Conservation (phyloP, 2,888 invertebrate species). For the Omphaloscelis lunosa region DNA sequence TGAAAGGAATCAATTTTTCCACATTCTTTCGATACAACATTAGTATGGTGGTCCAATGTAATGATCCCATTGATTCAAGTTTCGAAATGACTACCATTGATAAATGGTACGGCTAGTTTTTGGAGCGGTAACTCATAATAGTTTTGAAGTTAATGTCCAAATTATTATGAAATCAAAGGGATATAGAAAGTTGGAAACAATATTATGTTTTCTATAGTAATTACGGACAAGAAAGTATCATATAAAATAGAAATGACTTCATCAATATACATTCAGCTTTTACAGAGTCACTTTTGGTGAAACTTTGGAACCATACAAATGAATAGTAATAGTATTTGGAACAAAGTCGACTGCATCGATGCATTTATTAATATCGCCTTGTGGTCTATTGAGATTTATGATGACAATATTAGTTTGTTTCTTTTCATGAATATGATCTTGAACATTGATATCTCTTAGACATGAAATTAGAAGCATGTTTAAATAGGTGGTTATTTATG, state of each 20-base stretch:
- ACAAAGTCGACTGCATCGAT: slow-evolving; percentile 38
- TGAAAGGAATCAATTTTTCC: slow-evolving; percentile 37
- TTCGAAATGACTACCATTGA: slow-evolving; percentile 43
- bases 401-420: slow-evolving; percentile 35
- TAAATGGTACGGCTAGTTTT: slow-evolving; percentile 21
- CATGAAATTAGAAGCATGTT: slow-evolving; percentile 19
- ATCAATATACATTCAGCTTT: not conserved
- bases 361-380: slow-evolving; percentile 55
- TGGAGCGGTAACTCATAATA: slow-evolving; percentile 27
- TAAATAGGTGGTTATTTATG: slow-evolving; percentile 33
- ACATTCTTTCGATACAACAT: slow-evolving; percentile 29
- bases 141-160: slow-evolving; percentile 17
- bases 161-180: slow-evolving; percentile 22
- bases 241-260: not conserved
- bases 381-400: slow-evolving; percentile 63
- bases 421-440: slow-evolving; percentile 61
- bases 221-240: not conserved
- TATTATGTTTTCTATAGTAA: slow-evolving; percentile 4
- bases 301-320: not conserved
- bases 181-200: slow-evolving; percentile 6
- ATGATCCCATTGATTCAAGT: slow-evolving; percentile 56
- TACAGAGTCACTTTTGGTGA: not conserved
- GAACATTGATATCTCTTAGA: slow-evolving; percentile 28
- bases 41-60: slow-evolving; percentile 41
- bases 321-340: not conserved